A percentile compares a stretch with the other conserved stretches of the same genome.
Conservation (phyloP, 2,888 invertebrate genomes). For the Caenorhabditis sp. region DNA sequence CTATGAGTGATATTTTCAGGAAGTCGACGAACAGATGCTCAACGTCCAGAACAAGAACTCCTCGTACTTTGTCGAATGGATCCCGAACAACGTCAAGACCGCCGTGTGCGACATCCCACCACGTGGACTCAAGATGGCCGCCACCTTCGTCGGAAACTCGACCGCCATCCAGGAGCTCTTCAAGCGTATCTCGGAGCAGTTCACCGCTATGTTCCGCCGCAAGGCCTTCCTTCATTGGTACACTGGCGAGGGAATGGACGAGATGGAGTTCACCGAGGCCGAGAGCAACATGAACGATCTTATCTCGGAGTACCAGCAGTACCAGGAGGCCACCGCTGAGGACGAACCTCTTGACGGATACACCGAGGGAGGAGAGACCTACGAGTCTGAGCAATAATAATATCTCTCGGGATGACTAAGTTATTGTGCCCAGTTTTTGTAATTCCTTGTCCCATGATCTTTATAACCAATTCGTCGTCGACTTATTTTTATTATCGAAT, state of each 20-base stretch:
- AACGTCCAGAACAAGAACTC: slow-evolving; percentile 96
- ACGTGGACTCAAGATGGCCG: slow-evolving; percentile 91
- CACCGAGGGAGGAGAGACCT: slow-evolving; percentile 51
- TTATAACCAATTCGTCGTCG: slow-evolving; percentile 13
- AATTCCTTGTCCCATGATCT: slow-evolving; percentile 34
- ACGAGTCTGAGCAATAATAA: slow-evolving; percentile 52
- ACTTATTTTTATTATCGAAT: slow-evolving; percentile 23
- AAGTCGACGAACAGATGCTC: slow-evolving; percentile 90
- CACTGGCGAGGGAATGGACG: slow-evolving; percentile 96
- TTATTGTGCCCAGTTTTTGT: slow-evolving; percentile 22
- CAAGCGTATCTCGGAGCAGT: slow-evolving; percentile 91
- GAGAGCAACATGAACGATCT: slow-evolving; percentile 91
- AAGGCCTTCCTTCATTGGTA: slow-evolving; percentile 98
- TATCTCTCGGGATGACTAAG: slow-evolving; percentile 3
- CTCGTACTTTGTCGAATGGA: slow-evolving; percentile 90
- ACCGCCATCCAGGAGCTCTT: slow-evolving; percentile 92
- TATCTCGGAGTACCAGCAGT: slow-evolving; percentile 90
- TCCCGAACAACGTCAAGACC: slow-evolving; percentile 92
- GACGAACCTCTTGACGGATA: slow-evolving; percentile 53
- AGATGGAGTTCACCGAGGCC: slow-evolving; percentile 96
- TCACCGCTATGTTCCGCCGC: slow-evolving; percentile 92
- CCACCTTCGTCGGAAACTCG: slow-evolving; percentile 93
- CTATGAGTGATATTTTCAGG: slow-evolving; percentile 76
- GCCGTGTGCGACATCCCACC: slow-evolving; percentile 92
- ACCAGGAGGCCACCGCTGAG: slow-evolving; percentile 83